These are phyloP conservation scores for Agapornis canus DNA, from an alignment of 2,797 vertebrate species.

Conservation along the genomic window DNA sequence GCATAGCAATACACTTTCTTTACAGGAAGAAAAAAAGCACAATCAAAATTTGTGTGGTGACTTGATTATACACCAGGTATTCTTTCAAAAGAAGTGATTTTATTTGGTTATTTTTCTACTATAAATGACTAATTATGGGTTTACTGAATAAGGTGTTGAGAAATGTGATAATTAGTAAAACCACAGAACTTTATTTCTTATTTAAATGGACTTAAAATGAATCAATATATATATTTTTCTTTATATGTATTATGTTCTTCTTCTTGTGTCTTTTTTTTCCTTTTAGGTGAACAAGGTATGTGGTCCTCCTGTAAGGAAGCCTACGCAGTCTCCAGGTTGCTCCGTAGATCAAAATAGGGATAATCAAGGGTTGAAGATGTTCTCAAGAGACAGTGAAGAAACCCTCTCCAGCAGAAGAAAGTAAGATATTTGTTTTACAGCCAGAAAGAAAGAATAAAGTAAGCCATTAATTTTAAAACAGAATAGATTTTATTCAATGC, in stretches of 20 bases:
- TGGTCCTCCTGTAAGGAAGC: constrained; percentile 77
- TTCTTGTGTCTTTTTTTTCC: constrained; percentile 25
- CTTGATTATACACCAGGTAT: background rate
- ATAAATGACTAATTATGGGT: background rate
- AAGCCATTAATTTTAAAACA: constrained; percentile 69
- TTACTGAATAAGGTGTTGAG: background rate
- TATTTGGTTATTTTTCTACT: background rate
- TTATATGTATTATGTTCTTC: background rate
- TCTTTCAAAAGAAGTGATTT: background rate
- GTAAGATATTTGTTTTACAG: constrained; percentile 81
- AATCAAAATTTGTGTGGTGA: background rate
- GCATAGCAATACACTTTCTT: background rate
- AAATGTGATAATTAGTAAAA: background rate
- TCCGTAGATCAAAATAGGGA: constrained; percentile 76
- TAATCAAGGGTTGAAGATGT: constrained; percentile 74
- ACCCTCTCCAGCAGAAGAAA: constrained; percentile 81
- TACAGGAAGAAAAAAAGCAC: background rate
- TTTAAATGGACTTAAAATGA: background rate
- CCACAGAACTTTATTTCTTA: background rate
- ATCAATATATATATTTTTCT: background rate
- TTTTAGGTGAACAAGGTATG: constrained; percentile 84
- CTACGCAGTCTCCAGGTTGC: constrained; percentile 66
- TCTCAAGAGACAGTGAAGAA: constrained; percentile 71
- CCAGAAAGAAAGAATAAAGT: constrained; percentile 72
- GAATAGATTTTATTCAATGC: constrained; percentile 30